phyloP scores from a whole-genome alignment of 2,888 invertebrate genomes.

The Tetropium fuscum region DNA sequence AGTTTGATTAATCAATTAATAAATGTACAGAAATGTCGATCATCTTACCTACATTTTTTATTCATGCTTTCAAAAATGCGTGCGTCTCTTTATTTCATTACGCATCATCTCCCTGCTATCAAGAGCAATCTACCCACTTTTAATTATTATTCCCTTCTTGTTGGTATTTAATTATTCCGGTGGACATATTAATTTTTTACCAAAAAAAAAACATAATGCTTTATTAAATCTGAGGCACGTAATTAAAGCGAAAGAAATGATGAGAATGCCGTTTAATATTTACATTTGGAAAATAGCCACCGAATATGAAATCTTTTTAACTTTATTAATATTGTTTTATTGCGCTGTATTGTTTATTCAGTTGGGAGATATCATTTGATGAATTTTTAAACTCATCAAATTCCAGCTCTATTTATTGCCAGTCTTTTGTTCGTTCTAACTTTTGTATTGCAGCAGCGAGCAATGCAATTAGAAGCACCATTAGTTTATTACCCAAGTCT shows the following conservation, averaged over 20 bases:
- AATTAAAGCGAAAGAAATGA: not conserved
- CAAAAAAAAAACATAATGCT: not conserved
- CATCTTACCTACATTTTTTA: too few relatives aligned
- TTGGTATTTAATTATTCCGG: slow-evolving; percentile 4
- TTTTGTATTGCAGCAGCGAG: too few relatives aligned
- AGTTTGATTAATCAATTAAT: too few relatives aligned
- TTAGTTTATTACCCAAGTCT: too few relatives aligned
- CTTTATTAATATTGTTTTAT: not conserved
- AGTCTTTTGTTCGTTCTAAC: too few relatives aligned
- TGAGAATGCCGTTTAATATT: slow-evolving; percentile 2
- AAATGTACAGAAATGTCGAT: too few relatives aligned
- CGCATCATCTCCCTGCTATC: not conserved
- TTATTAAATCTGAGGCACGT: not conserved
- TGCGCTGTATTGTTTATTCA: not conserved
- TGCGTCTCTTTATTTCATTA: slow-evolving; percentile 13
- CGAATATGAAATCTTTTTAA: not conserved
- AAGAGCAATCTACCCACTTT: slow-evolving; percentile 1
- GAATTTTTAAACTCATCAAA: too few relatives aligned
- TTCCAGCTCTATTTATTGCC: too few relatives aligned
- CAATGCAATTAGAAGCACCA: too few relatives aligned
- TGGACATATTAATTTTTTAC: slow-evolving; percentile 3
- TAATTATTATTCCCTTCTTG: slow-evolving; percentile 6
- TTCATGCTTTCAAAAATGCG: slow-evolving; percentile 12
- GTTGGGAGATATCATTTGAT: too few relatives aligned
- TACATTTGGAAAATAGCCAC: not conserved